Evolutionary conservation across 2,797 vertebrate species (phyloP).

Genomic region (Hipposideros larvatus): DNA sequence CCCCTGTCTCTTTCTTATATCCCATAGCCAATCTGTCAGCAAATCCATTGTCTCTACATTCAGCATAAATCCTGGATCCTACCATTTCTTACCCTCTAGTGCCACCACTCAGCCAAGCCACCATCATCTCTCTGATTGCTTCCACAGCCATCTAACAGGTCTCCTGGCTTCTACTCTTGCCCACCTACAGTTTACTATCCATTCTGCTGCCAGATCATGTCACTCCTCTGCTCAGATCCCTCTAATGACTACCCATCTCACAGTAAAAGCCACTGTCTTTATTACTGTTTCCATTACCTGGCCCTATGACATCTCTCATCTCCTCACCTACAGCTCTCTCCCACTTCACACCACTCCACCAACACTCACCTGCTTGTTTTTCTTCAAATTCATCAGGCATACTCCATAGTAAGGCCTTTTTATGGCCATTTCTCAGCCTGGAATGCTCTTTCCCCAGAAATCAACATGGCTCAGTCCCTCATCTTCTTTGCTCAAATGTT

Average conservation of each 20-base stretch:
- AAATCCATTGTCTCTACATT: background rate
- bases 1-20: background rate
- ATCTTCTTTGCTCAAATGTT: background rate
- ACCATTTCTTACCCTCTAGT: background rate
- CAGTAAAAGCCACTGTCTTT: background rate
- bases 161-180: background rate
- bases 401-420: background rate
- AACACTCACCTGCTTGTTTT: accelerated
- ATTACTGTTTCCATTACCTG: background rate
- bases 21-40: background rate
- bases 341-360: background rate
- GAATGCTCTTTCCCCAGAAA: background rate
- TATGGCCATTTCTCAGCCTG: background rate
- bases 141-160: background rate
- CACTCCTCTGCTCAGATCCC: background rate
- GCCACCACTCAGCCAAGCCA: background rate
- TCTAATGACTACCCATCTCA: background rate
- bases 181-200: background rate
- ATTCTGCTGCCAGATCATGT: too few relatives aligned
- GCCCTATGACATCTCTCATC: accelerated
- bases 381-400: background rate
- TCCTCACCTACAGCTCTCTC: too few relatives aligned
- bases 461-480: background rate
- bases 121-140: background rate
- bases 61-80: too few relatives aligned